Percentiles rank a stretch among this genome's conserved stretches.
These are phyloP conservation scores for Drosophila simulans DNA, from an alignment of 1,140 invertebrate species.

Conservation along the genomic window DNA sequence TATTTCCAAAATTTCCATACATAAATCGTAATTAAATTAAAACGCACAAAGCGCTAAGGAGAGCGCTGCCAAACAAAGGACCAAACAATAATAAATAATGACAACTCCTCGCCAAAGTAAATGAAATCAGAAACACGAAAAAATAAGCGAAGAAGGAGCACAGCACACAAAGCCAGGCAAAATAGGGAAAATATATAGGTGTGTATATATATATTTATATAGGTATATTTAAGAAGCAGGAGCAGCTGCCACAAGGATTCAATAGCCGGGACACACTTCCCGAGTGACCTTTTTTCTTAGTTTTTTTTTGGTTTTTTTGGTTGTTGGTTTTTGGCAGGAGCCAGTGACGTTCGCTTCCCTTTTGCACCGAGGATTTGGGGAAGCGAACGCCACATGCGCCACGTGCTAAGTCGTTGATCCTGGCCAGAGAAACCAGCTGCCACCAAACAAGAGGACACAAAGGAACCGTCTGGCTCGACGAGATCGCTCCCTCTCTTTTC, in stretches of 20 bases:
- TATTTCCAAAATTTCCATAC: conserved; percentile 57
- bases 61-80: conserved; percentile 57
- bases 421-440: conserved; percentile 68
- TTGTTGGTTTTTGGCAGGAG: conserved; percentile 64
- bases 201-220: not conserved
- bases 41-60: conserved; percentile 68
- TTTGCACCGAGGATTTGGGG: conserved; percentile 15
- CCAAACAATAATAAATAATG: conserved; percentile 76
- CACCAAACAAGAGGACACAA: conserved; percentile 41
- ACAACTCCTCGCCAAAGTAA: conserved; percentile 53
- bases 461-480: conserved; percentile 22
- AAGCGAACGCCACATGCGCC: conserved; percentile 71
- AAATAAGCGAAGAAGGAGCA: conserved; percentile 34
- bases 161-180: conserved; percentile 43
- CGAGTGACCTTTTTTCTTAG: conserved; percentile 68
- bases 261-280: conserved; percentile 73
- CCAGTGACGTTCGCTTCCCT: conserved; percentile 48
- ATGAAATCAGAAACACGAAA: conserved; percentile 35
- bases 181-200: conserved; percentile 7
- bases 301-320: conserved; percentile 15
- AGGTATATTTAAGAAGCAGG: conserved; percentile 17
- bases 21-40: conserved; percentile 81
- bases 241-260: conserved; percentile 77
- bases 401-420: conserved; percentile 82
- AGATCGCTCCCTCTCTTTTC: conserved; percentile 17